A percentile compares a stretch with the other conserved stretches of the same genome.
phyloP scores from a whole-genome alignment of 1,140 invertebrate species.

The Belonocnema kinseyi region DNA sequence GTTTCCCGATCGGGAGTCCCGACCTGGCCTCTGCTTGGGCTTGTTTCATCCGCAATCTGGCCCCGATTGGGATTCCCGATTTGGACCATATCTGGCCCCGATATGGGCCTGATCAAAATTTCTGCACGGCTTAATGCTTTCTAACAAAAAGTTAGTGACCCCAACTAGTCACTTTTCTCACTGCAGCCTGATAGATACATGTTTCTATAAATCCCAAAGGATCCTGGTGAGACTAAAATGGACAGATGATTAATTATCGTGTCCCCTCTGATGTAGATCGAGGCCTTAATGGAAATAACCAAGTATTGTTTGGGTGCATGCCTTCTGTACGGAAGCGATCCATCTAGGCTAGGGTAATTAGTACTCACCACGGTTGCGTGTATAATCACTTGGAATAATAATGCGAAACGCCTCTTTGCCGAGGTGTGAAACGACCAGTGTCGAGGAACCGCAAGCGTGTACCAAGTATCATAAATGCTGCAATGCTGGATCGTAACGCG shows the following conservation, averaged over 20 bases:
- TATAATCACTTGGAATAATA: constrained; percentile 69
- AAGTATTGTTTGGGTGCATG: constrained; percentile 66
- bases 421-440: constrained; percentile 60
- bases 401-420: constrained; percentile 57
- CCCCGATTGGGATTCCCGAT: too few relatives aligned
- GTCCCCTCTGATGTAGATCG: constrained; percentile 51
- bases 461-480: constrained; percentile 53
- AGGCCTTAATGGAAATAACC: constrained; percentile 68
- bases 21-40: too few relatives aligned
- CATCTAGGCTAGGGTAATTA: constrained; percentile 71
- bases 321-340: constrained; percentile 67
- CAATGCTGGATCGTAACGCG: constrained; percentile 46
- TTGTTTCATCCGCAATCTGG: too few relatives aligned
- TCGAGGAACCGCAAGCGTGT: constrained; percentile 46
- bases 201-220: neutral
- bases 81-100: too few relatives aligned
- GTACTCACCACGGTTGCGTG: constrained; percentile 61
- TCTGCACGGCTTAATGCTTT: too few relatives aligned
- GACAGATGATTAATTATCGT: constrained; percentile 61
- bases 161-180: too few relatives aligned
- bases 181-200: neutral
- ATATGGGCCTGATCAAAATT: too few relatives aligned
- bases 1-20: too few relatives aligned
- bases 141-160: too few relatives aligned
- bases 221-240: constrained; percentile 37